phyloP scores from a whole-genome alignment of 2,113 vertebrate species.

The Phylloscopus whistleri region DNA sequence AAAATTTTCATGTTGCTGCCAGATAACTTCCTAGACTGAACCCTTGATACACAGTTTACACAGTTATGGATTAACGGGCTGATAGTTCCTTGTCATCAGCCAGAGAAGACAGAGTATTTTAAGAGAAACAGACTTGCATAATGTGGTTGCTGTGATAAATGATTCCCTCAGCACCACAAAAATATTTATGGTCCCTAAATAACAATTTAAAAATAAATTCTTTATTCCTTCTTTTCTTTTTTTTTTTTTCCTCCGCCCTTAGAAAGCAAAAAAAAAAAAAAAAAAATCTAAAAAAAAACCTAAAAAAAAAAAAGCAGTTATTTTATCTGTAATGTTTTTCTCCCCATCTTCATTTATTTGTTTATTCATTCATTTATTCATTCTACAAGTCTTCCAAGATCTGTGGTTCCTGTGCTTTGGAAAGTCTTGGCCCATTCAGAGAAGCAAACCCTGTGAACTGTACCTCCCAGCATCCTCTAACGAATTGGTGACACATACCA shows the following conservation, averaged over 20 bases:
- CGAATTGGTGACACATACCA: background rate
- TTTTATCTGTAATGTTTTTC: background rate
- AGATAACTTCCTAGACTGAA: constrained; percentile 5
- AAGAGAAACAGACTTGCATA: constrained; percentile 16
- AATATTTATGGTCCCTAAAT: constrained; percentile 33
- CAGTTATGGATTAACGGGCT: constrained; percentile 28
- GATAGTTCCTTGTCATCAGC: constrained; percentile 38
- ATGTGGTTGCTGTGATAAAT: constrained; percentile 16
- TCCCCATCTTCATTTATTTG: background rate
- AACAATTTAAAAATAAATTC: constrained; percentile 15
- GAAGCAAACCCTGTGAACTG: background rate
- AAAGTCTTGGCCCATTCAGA: background rate
- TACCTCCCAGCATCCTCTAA: background rate
- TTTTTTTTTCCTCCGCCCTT: background rate
- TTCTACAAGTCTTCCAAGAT: background rate
- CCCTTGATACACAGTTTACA: background rate
- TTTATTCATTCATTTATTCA: background rate
- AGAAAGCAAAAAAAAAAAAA: background rate
- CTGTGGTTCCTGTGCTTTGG: background rate
- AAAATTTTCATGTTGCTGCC: background rate
- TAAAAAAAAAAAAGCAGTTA: background rate
- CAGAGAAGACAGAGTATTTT: background rate
- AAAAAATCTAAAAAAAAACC: no score
- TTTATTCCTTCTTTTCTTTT: background rate
- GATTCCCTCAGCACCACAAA: background rate